These are phyloP conservation scores for Euura saliciscinereae DNA, from an alignment of 1,140 invertebrate genomes.

Conservation along the genomic window DNA sequence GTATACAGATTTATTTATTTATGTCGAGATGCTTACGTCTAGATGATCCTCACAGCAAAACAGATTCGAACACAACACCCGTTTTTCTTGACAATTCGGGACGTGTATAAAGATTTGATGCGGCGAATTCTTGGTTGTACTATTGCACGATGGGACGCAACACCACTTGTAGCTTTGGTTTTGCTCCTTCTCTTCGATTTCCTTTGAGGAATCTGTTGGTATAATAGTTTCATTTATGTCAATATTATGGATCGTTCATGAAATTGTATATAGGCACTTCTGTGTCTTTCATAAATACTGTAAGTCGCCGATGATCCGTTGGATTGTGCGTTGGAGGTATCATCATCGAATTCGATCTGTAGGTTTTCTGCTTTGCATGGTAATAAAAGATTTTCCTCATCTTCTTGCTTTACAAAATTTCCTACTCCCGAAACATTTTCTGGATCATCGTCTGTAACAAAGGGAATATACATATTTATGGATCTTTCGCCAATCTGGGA, in stretches of 20 bases:
- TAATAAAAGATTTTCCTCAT: neutral
- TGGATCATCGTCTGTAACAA: neutral
- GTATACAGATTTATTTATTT: too few relatives aligned
- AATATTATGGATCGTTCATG: too few relatives aligned
- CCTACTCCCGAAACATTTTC: neutral
- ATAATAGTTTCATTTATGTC: too few relatives aligned
- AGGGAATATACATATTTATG: neutral
- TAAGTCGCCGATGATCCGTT: conserved; percentile 7
- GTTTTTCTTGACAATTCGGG: neutral
- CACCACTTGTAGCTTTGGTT: neutral
- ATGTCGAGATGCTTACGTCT: neutral
- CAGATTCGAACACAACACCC: neutral
- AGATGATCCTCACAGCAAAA: neutral
- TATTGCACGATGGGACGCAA: neutral
- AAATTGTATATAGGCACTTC: neutral
- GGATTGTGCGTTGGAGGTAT: neutral
- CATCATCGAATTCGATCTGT: neutral
- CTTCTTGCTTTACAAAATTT: neutral
- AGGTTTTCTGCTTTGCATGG: neutral
- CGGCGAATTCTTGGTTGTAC: neutral
- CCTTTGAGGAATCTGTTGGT: too few relatives aligned
- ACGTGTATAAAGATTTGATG: neutral
- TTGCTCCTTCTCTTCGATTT: too few relatives aligned
- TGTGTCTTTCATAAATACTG: conserved; percentile 5
- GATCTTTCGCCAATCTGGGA: neutral